Evolutionary conservation across 2,888 invertebrate species (phyloP).

Genomic region (Cancer borealis): DNA sequence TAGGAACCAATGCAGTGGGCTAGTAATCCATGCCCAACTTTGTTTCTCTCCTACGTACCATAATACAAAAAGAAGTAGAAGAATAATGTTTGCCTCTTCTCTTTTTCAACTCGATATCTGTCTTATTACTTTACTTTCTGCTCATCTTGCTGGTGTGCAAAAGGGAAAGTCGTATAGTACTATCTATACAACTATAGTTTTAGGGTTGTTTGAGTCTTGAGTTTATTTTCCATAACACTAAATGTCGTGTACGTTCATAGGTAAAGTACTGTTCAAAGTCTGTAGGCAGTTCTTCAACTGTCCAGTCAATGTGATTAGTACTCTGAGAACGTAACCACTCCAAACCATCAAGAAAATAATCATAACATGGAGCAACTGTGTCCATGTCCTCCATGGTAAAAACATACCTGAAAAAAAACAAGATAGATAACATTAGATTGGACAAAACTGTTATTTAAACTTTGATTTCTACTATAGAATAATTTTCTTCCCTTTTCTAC

Average conservation of each 20-base stretch:
- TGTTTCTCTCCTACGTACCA: not conserved
- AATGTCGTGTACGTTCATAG: slow-evolving; percentile 88
- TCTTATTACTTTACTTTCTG: not conserved
- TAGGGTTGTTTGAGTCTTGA: slow-evolving; percentile 57
- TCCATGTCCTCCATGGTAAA: slow-evolving; percentile 90
- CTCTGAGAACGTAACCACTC: slow-evolving; percentile 78
- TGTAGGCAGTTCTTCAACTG: slow-evolving; percentile 55
- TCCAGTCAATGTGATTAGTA: slow-evolving; percentile 62
- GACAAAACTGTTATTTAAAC: not conserved
- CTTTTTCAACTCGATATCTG: not conserved
- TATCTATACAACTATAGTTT: not conserved
- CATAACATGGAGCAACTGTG: slow-evolving; percentile 92
- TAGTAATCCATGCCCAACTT: not conserved
- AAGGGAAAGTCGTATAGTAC: not conserved
- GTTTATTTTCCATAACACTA: slow-evolving; percentile 85
- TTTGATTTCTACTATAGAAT: no score
- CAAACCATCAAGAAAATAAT: slow-evolving; percentile 87
- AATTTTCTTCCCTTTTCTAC: no score
- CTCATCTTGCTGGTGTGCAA: not conserved
- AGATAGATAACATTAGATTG: not conserved
- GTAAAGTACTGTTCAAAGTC: slow-evolving; percentile 89
- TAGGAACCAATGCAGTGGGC: not conserved
- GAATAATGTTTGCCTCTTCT: not conserved
- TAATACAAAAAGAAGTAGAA: not conserved
- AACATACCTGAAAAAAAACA: slow-evolving; percentile 84